phyloP scores from a whole-genome alignment of 2,888 invertebrate genomes.

The Sminthurinus aureus region DNA sequence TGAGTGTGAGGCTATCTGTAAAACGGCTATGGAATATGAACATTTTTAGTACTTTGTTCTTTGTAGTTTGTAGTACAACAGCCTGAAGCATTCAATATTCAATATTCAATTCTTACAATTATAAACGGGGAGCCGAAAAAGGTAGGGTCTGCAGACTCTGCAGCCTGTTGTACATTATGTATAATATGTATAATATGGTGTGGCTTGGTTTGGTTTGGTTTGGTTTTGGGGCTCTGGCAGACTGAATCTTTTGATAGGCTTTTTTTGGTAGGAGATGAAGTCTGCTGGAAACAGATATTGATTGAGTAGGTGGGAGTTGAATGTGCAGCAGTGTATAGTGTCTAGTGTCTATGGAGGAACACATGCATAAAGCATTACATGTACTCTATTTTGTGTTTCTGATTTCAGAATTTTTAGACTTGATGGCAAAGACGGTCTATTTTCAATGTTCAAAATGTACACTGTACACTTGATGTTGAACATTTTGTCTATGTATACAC shows the following conservation, averaged over 20 bases:
- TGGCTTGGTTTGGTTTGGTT: too few relatives aligned
- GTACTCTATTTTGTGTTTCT: not conserved
- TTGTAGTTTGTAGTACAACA: too few relatives aligned
- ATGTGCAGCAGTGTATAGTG: not conserved
- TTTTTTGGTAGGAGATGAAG: conserved; percentile 29
- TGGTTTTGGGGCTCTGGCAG: conserved; percentile 2
- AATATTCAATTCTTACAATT: too few relatives aligned
- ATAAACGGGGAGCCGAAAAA: too few relatives aligned
- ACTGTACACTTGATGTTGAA: not conserved
- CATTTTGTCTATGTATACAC: not conserved
- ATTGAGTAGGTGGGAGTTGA: conserved; percentile 47
- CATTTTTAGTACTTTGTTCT: too few relatives aligned
- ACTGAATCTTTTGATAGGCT: conserved; percentile 26
- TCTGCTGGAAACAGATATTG: conserved; percentile 42
- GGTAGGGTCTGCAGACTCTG: too few relatives aligned
- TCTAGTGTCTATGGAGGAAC: not conserved
- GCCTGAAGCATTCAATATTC: too few relatives aligned
- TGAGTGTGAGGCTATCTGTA: too few relatives aligned
- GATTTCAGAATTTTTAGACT: not conserved
- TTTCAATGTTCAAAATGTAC: not conserved
- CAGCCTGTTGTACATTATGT: too few relatives aligned
- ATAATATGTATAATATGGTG: too few relatives aligned
- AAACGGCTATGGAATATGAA: too few relatives aligned
- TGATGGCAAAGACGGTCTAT: not conserved
- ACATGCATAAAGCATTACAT: not conserved